phyloP scores from a whole-genome alignment of 2,113 vertebrate genomes.

The Sapajus apella region DNA sequence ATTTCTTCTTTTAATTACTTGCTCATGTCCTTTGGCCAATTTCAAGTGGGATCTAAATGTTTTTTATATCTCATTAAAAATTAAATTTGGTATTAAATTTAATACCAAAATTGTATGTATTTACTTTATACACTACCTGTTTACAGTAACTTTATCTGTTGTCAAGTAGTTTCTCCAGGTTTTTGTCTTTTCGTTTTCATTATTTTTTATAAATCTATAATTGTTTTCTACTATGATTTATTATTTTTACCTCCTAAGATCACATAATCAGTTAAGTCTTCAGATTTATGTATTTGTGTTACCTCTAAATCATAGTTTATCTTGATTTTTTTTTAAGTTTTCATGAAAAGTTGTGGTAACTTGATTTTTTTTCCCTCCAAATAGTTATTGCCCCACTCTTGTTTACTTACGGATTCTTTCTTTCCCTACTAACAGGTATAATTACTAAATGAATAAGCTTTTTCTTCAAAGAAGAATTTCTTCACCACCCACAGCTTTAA shows the following conservation, averaged over 20 bases:
- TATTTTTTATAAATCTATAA: neutral
- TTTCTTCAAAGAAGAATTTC: slow-evolving; percentile 45
- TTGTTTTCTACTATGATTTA: neutral
- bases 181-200: neutral
- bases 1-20: neutral
- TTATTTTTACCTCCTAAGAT: neutral
- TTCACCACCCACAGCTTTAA: slow-evolving; percentile 50
- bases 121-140: neutral
- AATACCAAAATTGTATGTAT: neutral
- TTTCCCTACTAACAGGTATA: slow-evolving; percentile 28
- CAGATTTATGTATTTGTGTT: neutral
- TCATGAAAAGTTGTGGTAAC: neutral
- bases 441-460: slow-evolving; percentile 63
- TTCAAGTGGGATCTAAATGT: slow-evolving; percentile 25
- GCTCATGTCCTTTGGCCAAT: neutral
- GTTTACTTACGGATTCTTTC: slow-evolving; percentile 32
- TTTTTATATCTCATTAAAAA: neutral
- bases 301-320: neutral
- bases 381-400: neutral
- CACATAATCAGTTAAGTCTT: neutral
- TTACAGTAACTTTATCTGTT: slow-evolving; percentile 28
- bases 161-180: neutral
- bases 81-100: neutral
- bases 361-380: slow-evolving; percentile 33
- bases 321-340: slow-evolving; percentile 43